Evolutionary conservation across 35 echinoderm and acorn worm genomes (phyloP), one percentile per base, ranked within the genome.

Genomic region (Lytechinus variegatus): DNA sequence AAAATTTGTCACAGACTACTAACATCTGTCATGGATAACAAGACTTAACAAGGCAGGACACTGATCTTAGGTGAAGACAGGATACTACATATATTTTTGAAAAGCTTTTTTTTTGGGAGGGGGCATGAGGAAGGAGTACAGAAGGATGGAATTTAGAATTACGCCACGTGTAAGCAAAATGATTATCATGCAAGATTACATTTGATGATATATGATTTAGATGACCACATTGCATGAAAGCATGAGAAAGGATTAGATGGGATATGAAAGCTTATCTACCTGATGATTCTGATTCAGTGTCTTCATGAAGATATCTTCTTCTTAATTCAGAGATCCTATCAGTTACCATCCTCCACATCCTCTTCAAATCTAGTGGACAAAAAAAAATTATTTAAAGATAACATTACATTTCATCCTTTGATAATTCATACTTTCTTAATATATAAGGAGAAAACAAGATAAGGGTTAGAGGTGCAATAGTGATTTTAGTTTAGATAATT

Each of bases 261-360:
- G 19, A n/a, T 7, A 24, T 79, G 16, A 79, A 21, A 16, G 24
- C 5, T 1, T 79, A 24, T 79, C 52, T 93, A 93, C 92, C 92
- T 57, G 92, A 93, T n/a, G 92, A 57, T 54, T 93, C 92, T 93
- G 92, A 53, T 27, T 56, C 92, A 6, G 92, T 53, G 4, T 93
- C 92, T 24, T 55, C 27, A 55, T 33, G 92, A 57, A 93, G 55
- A 93, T 93, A 56, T 54, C 55, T 93, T 27, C 53, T 57, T 57
- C 92, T 93, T 27, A 93, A 21, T 19, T 57, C n/a, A 10, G 28
- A 27, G 54, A 93, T 93, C 9, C 92, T 54, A 5, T 93, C 92
- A 56, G 92, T 28, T 10, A 93, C 27, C 92, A 55, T 79, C 66
- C 19, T 79, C 66, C 66, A 79, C 66, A 79, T n/a, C n/a, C 66